Evolutionary conservation across 1,140 invertebrate species (phyloP).

Genomic region (Hylyphantes graminicola): DNA sequence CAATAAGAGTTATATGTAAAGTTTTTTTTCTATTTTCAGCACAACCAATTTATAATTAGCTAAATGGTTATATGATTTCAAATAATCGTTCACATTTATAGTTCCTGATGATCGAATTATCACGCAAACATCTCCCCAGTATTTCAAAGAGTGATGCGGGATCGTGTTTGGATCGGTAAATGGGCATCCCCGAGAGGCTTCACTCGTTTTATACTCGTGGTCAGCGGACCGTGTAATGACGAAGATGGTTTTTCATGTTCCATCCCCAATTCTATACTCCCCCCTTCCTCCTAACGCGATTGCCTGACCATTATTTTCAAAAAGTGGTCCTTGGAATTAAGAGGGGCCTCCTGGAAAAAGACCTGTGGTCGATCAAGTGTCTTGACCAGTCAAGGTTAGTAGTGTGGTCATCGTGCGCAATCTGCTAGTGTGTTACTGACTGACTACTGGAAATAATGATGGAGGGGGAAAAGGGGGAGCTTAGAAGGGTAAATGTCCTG

Average conservation of each 20-base stretch:
- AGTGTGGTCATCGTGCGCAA: too few relatives aligned
- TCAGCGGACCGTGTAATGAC: slow-evolving; percentile 32
- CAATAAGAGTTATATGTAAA: too few relatives aligned
- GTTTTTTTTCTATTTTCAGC: too few relatives aligned
- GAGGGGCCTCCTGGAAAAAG: neutral
- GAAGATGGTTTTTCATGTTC: slow-evolving; percentile 9
- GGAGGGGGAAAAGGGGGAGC: neutral
- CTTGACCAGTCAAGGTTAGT: slow-evolving; percentile 7
- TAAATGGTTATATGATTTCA: too few relatives aligned
- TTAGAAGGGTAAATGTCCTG: slow-evolving; percentile 24
- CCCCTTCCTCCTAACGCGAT: neutral
- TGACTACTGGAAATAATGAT: neutral
- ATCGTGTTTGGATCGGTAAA: too few relatives aligned
- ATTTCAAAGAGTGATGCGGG: too few relatives aligned
- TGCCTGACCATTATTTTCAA: neutral
- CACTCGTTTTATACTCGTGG: slow-evolving; percentile 43
- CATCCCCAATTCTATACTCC: neutral
- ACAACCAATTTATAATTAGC: too few relatives aligned
- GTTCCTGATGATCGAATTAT: too few relatives aligned
- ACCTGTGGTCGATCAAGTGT: neutral
- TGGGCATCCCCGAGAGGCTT: neutral
- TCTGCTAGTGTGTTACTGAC: neutral
- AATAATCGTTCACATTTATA: too few relatives aligned
- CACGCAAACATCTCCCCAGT: too few relatives aligned
- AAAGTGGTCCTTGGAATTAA: neutral